Evolutionary conservation across 2,888 invertebrate genomes (phyloP).

Genomic region (Lepidonotus clava): DNA sequence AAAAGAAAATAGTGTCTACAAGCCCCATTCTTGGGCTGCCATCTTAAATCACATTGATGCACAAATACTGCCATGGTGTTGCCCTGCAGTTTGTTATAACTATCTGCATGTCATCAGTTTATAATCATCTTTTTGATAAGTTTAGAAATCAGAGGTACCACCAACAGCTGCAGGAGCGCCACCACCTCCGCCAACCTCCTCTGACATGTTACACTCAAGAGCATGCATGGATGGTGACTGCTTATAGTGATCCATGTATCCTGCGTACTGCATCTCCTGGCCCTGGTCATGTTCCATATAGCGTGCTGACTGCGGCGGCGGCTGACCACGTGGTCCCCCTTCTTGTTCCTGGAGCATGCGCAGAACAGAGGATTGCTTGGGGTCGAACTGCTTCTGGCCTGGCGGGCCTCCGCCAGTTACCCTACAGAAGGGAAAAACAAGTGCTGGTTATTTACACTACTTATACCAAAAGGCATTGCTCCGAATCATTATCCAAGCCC

Average conservation of each 20-base stretch:
- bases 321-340: neutral
- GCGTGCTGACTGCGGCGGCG: conserved; percentile 43
- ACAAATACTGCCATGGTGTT: no score
- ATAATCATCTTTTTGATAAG: no score
- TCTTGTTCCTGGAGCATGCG: conserved; percentile 64
- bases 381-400: conserved; percentile 63
- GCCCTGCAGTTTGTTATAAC: no score
- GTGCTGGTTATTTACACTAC: no score
- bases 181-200: neutral
- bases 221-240: conserved; percentile 57
- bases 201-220: conserved; percentile 49
- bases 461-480: no score
- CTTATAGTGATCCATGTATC: conserved; percentile 54
- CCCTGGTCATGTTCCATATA: conserved; percentile 10
- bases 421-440: conserved; percentile 46
- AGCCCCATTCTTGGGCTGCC: no score
- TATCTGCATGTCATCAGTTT: no score
- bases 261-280: conserved; percentile 52
- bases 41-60: no score
- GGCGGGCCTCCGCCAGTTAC: conserved; percentile 57
- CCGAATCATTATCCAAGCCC: no score
- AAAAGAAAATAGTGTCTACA: no score
- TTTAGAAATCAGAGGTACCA: conserved; percentile 54
- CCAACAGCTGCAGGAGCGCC: conserved; percentile 1
- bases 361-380: conserved; percentile 61